Base-by-base conservation (phyloP, 1,140 invertebrate species). In the Saxidomus purpurata region DNA sequence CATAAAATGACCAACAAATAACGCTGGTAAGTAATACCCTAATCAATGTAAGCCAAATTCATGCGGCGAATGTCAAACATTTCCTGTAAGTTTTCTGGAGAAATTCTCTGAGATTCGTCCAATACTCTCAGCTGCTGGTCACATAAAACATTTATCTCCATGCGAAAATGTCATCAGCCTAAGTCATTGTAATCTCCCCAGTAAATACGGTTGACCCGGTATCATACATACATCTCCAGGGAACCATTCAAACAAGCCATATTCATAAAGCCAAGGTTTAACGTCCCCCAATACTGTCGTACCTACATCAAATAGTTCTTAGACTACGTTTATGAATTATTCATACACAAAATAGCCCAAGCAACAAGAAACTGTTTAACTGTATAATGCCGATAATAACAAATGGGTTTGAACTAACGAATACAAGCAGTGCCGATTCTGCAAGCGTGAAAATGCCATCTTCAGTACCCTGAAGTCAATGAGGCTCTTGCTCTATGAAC, bases 91-190 rank as follows among this genome's bases (percentile, higher is more conserved):
- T 63, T 43, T 43, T 15, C 43, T 43, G 43, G 15, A 43, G 15
- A 43, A 43, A 43, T 9, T 28, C n/a, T 28, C 25, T 28, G 0
- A 0, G n/a, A 25, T 63, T n/a, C n/a, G n/a, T 63, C 25, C 59
- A 28, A 63, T 63, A 28, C 19, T 63, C 59, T 63, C 22, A 6
- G 59, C 59, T 28, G 28, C 59, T 63, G 22, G 59, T 63, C 59
- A 63, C 59, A 63, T 63, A 63, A 63, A 63, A 63, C 59, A 63
- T 63, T 63, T n/a, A 63, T 63, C 28, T 28, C 8, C 0, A n/a
- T 63, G 25, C 22, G 6, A 63, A 19, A 28, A 22, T n/a, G 19
- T 28, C 25, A 63, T 28, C 25, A 6, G 8, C 59, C 8, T 63
- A 28, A 63, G 59, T 28, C 25, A 1, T 15, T 4, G n/a, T 28